Conservation (phyloP, 2,888 invertebrate genomes). For the Drosophila diplacantha region DNA sequence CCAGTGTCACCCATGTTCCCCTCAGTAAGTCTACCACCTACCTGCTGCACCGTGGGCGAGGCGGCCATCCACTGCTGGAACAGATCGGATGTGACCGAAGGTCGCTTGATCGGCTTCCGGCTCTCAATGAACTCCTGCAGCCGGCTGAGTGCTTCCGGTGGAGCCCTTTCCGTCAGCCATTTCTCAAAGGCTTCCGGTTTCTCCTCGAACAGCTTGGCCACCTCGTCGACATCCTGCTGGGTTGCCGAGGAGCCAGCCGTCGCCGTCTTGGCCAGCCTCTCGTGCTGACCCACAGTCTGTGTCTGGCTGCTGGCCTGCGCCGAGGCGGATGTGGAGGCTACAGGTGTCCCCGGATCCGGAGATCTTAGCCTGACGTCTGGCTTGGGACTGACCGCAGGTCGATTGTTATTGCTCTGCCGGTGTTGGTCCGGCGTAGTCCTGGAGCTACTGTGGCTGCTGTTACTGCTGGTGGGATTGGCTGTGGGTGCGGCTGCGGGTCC, state of each 20-base stretch:
- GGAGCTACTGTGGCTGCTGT: conserved; percentile 23
- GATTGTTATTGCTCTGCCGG: conserved; percentile 60
- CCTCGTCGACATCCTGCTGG: conserved; percentile 76
- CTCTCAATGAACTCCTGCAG: conserved; percentile 81
- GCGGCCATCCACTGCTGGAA: conserved; percentile 91
- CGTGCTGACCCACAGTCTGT: conserved; percentile 22
- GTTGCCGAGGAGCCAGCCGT: conserved; percentile 38
- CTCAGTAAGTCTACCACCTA: conserved; percentile 54
- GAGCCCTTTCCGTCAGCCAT: conserved; percentile 88
- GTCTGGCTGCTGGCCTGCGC: conserved; percentile 30
- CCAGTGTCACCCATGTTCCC: too few species aligned
- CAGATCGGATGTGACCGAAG: conserved; percentile 89
- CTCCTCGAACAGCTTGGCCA: conserved; percentile 79
- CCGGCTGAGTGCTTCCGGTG: conserved; percentile 82
- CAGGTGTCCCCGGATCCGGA: conserved; percentile 23
- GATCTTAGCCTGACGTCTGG: conserved; percentile 30
- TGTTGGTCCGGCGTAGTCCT: conserved; percentile 52
- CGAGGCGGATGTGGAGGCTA: conserved; percentile 10
- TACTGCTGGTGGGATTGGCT: conserved; percentile 37
- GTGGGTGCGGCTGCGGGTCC: not conserved
- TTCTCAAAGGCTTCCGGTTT: conserved; percentile 85
- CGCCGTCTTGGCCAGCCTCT: conserved; percentile 27
- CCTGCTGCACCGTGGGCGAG: conserved; percentile 85
- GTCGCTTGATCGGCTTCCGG: conserved; percentile 80
- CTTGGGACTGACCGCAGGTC: conserved; percentile 33